phyloP scores from a whole-genome alignment of 2,113 vertebrate genomes.

The Nycticebus coucang region DNA sequence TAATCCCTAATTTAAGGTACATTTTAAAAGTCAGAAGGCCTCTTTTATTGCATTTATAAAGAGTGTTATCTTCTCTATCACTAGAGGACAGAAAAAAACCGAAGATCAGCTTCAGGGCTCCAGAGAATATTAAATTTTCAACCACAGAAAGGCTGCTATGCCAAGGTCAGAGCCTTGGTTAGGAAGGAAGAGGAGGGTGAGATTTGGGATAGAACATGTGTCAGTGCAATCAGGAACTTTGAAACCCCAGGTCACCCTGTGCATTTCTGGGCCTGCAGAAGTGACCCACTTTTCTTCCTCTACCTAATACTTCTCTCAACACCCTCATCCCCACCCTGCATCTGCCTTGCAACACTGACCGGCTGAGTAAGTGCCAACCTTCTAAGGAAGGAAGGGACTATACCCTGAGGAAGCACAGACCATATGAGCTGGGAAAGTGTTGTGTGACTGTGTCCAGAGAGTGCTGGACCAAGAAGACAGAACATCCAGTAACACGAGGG shows the following conservation, averaged over 20 bases:
- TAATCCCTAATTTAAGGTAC: constrained; percentile 30
- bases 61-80: background rate
- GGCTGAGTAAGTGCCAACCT: background rate
- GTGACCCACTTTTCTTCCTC: background rate
- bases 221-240: background rate
- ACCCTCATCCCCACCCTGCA: background rate
- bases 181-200: background rate
- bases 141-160: background rate
- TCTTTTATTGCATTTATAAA: background rate
- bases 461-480: background rate
- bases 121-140: constrained; percentile 1
- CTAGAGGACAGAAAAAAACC: background rate
- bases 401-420: background rate
- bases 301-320: background rate
- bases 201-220: background rate
- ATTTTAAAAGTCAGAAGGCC: background rate
- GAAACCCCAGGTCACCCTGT: background rate
- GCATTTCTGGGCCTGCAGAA: background rate
- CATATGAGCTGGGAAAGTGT: background rate
- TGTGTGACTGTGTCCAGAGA: background rate
- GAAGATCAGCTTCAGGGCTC: background rate
- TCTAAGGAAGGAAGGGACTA: background rate
- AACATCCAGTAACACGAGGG: background rate
- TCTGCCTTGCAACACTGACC: background rate
- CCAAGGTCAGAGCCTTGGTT: background rate